Evolutionary conservation across 2,797 vertebrate species (phyloP), one percentile per base, ranked within the genome.

Genomic region (Babyrousa celebensis): DNA sequence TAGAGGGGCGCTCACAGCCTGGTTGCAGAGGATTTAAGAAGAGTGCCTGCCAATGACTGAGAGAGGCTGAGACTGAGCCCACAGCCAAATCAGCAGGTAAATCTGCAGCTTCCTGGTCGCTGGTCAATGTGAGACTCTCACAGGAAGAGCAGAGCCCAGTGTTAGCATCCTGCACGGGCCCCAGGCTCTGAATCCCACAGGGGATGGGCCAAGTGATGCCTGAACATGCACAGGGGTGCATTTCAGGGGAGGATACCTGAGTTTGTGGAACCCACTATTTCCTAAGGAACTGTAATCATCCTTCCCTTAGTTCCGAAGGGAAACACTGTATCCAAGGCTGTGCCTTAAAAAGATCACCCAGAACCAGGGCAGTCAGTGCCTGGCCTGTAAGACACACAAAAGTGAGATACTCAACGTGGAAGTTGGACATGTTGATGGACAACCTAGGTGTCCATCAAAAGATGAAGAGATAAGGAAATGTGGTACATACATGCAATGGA

Each of bases 1-100:
- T 32, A 17, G 74, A 40, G 8, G 18, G 43, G 25, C n/a, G 48
- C 27, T 65, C 72, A 32, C 0, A 12, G 89, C 32, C 70, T 87
- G 27, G 58, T 72, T 36, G 72, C 36, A 72, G 60, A 54, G 78
- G 82, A 83, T 65, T 95, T 70, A 56, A 75, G 62, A 92, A 84
- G 63, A 68, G 8, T 25, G 79, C 68, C 52, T 91, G 63, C 48
- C 32, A 79, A 27, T 87, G 82, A 40, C 67, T 54, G 40, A 63
- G 36, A 27, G 36, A 94, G 7, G 14, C 32, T 80, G 60, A 88
- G 36, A 62, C 23, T 77, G 72, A 83, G 71, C n/a, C 63, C 62
- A 40, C 18, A 43, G 60, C 58, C 70, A 63, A 2, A 67, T 5
- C 48, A 58, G 86, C 12, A 89, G 25, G 36, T 74, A 54, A 70